These are phyloP conservation scores for Brevimyrus niger DNA, from an alignment of 2,113 vertebrate species.

Conservation along the genomic window DNA sequence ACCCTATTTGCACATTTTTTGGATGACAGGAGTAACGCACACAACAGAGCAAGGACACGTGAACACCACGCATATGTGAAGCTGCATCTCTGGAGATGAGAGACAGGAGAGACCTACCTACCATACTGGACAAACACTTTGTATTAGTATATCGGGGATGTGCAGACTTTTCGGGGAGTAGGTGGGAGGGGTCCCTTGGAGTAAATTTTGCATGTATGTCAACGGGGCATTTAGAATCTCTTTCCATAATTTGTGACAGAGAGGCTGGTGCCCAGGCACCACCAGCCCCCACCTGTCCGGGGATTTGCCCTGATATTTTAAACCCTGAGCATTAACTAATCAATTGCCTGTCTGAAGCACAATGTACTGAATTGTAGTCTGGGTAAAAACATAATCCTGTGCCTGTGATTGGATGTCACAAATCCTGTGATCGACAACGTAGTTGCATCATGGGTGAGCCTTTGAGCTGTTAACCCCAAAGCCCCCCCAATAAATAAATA, in stretches of 20 bases:
- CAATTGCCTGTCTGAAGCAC: conserved; percentile 1
- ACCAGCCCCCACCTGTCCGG: not conserved
- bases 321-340: not conserved
- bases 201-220: not conserved
- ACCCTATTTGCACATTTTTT: not conserved
- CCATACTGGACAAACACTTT: not conserved
- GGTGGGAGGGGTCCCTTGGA: not conserved
- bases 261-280: not conserved
- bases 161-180: not conserved
- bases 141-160: not conserved
- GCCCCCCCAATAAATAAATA: not conserved
- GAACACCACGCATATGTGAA: not conserved
- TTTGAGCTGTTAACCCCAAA: not conserved
- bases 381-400: not conserved
- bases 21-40: not conserved
- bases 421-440: not conserved
- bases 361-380: not conserved
- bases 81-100: not conserved
- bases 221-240: not conserved
- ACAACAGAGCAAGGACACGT: not conserved
- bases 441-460: not conserved
- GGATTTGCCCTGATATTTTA: not conserved
- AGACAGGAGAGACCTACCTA: not conserved
- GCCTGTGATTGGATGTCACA: not conserved
- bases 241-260: not conserved